These are phyloP conservation scores for Thymallus thymallus DNA, from an alignment of 2,113 vertebrate genomes.

Conservation along the genomic window DNA sequence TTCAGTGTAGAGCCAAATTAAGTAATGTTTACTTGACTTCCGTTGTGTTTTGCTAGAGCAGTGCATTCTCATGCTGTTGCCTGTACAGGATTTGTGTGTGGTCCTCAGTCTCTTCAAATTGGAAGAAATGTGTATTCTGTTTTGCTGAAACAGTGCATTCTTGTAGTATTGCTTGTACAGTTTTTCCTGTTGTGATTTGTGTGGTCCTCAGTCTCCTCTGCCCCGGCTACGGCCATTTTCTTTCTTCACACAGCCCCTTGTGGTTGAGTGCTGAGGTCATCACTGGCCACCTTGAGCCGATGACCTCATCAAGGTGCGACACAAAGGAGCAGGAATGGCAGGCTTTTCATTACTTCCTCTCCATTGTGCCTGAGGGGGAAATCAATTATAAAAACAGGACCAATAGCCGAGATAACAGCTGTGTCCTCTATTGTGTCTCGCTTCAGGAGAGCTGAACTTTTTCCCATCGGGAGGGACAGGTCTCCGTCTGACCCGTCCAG, in stretches of 20 bases:
- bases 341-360: slow-evolving; percentile 71
- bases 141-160: neutral
- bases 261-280: slow-evolving; percentile 25
- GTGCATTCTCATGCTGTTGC: too few species aligned
- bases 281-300: slow-evolving; percentile 58
- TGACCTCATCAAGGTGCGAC: slow-evolving; percentile 74
- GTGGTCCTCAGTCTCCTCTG: neutral
- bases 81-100: too few species aligned
- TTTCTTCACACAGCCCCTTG: slow-evolving; percentile 13
- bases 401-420: slow-evolving; percentile 74
- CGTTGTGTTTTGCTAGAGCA: neutral
- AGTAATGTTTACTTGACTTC: too few species aligned
- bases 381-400: slow-evolving; percentile 80
- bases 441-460: slow-evolving; percentile 41
- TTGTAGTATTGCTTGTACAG: neutral
- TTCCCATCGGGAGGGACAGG: slow-evolving; percentile 52
- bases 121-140: too few species aligned
- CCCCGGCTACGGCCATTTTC: slow-evolving; percentile 20
- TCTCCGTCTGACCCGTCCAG: slow-evolving; percentile 73
- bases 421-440: slow-evolving; percentile 69
- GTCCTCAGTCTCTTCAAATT: too few species aligned
- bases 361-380: slow-evolving; percentile 70
- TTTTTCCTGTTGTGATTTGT: neutral
- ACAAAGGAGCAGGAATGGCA: slow-evolving; percentile 74
- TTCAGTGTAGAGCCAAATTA: too few species aligned